Conservation (phyloP, 2,113 vertebrate species). For the Ctenomys sociabilis region DNA sequence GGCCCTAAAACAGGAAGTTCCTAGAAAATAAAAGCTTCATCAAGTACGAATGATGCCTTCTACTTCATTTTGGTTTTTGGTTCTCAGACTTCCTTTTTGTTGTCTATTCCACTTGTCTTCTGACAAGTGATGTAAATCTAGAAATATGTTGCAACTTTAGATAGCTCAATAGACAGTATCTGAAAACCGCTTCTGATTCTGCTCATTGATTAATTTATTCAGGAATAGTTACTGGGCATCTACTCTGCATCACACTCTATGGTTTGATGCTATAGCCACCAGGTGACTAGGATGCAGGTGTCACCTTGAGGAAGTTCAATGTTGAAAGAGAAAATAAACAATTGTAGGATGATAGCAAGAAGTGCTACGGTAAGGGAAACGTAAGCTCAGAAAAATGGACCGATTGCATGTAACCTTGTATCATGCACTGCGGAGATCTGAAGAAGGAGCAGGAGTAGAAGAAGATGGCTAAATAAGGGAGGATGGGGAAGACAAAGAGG, state of each 20-base stretch:
- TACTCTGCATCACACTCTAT: not conserved
- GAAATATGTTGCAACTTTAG: not conserved
- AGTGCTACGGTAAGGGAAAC: not conserved
- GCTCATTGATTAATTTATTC: conserved; percentile 20
- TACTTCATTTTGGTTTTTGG: not conserved
- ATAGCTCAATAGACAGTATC: not conserved
- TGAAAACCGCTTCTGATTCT: conserved; percentile 23
- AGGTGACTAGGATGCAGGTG: not conserved
- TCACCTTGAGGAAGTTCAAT: not conserved
- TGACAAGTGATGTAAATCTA: not conserved
- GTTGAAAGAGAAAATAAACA: not conserved
- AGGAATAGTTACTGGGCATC: not conserved
- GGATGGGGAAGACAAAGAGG: not conserved
- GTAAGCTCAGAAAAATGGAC: not conserved
- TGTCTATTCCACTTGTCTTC: not conserved
- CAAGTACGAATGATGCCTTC: not conserved
- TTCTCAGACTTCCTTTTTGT: not conserved
- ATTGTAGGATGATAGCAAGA: not conserved
- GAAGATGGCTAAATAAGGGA: not conserved
- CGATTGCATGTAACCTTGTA: not conserved
- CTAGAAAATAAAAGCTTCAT: not conserved
- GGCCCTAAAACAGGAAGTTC: not conserved
- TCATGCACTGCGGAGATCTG: not conserved
- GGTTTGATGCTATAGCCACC: not conserved
- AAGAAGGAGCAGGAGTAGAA: not conserved